Evolutionary conservation across 2,888 invertebrate species (phyloP), one percentile per base, ranked within the genome.

Genomic region (Busseola fusca): DNA sequence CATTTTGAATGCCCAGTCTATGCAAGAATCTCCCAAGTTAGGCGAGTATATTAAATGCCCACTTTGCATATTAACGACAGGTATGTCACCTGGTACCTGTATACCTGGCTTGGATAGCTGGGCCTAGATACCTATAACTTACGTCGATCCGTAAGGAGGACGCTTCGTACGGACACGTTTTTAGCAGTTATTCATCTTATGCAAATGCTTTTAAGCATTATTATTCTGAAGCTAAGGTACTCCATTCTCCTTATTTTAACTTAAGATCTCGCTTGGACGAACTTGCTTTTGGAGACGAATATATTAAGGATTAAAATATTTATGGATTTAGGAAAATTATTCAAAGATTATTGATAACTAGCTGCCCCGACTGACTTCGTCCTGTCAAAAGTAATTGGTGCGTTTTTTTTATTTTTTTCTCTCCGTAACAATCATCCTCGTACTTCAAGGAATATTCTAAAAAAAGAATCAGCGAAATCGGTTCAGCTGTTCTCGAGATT

Each of bases 41-140:
- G 77, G 58, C 45, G 37, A 66, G 72, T n/a, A 70, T 82, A 82
- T 67, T 82, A 72, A 78, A 54, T 18, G 54, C 57, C 40, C 12
- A 64, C 45, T 76, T 62, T 62, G 60, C 81, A 81, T 77, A 69
- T 69, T 76, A 81, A 76, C 48, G 34, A 57, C 12, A 18, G 45
- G 60, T 69, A 62, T 62, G 16, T 40, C 62, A 21, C 6, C 30
- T 57, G 30, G 37, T 52, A 50, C n/a, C n/a, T n/a, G n/a, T n/a
- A n/a, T n/a, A n/a, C n/a, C n/a, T n/a, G n/a, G n/a, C n/a, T n/a
- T n/a, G n/a, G n/a, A 75, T 80, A 59, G 40, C 50, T 52, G 14
- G 5, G 30, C 14, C 4, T 30, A 42, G 58, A 59, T 63, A 48
- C 52, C 57, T 57, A 40, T 40, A 57, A 45, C 37, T 59, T 64